Evolutionary conservation across 2,113 vertebrate genomes (phyloP).

Genomic region (Pelecanus crispus): DNA sequence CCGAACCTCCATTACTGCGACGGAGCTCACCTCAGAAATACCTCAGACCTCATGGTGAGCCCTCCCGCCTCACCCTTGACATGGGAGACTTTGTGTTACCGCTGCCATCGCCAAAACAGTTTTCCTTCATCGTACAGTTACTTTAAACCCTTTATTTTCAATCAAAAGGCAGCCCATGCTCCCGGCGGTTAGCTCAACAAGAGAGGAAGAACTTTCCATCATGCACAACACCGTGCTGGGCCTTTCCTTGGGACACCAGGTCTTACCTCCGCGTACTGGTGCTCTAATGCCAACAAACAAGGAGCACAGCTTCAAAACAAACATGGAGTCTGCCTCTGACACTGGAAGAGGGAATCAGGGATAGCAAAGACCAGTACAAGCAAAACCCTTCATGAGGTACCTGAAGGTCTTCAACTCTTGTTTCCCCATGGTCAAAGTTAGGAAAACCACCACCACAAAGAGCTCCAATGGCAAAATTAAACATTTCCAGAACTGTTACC

Average conservation of each 20-base stretch:
- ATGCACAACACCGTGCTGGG: neutral
- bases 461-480: neutral
- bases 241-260: neutral
- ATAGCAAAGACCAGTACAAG: neutral
- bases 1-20: fast-evolving
- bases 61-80: neutral
- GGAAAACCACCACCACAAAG: neutral
- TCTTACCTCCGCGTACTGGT: fast-evolving
- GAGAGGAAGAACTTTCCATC: neutral
- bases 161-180: neutral
- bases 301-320: neutral
- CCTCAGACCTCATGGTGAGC: fast-evolving
- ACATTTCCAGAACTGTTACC: neutral
- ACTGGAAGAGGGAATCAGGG: neutral
- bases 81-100: fast-evolving
- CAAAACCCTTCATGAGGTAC: neutral
- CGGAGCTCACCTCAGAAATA: neutral
- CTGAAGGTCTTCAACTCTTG: neutral
- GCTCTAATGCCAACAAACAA: neutral
- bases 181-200: neutral
- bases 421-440: neutral
- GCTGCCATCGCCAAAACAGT: neutral
- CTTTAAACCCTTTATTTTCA: neutral
- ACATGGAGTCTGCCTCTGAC: neutral
- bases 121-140: neutral